Conservation (phyloP, 2,797 vertebrate species). For the Steatocranus sp. region DNA sequence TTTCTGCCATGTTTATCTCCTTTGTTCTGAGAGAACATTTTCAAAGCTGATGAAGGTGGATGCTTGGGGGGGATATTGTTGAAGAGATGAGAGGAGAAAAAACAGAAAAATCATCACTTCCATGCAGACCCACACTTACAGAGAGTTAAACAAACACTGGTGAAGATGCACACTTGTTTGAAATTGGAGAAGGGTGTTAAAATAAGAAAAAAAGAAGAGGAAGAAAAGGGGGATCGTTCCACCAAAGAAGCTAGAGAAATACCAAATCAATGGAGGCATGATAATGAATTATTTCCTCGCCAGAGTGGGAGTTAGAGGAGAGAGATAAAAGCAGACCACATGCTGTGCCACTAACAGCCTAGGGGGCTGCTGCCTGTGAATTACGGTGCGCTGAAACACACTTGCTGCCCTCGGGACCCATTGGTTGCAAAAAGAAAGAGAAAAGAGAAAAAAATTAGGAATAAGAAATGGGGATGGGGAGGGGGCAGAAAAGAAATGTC, state of each 20-base stretch:
- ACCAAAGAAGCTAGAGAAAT: constrained; percentile 32
- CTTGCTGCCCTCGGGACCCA: constrained; percentile 45
- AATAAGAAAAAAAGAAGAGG: neutral
- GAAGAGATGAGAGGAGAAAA: constrained; percentile 33
- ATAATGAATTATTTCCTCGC: constrained; percentile 67
- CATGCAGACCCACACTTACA: neutral
- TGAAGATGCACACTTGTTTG: constrained; percentile 29
- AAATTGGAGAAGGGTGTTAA: constrained; percentile 33
- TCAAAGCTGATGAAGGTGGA: constrained; percentile 49
- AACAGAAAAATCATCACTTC: neutral
- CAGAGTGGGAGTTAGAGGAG: constrained; percentile 52
- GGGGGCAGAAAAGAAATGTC: constrained; percentile 13
- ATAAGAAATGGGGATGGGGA: constrained; percentile 4
- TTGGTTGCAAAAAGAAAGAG: constrained; percentile 30
- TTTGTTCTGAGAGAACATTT: constrained; percentile 43
- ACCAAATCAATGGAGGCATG: constrained; percentile 59
- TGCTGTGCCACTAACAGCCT: constrained; percentile 61
- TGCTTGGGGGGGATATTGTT: constrained; percentile 41
- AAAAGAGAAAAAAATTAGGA: constrained; percentile 4
- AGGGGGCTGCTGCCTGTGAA: constrained; percentile 49
- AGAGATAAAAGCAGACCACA: constrained; percentile 73
- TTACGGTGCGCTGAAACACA: constrained; percentile 46
- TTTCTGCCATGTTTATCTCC: constrained; percentile 26
- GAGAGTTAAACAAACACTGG: neutral
- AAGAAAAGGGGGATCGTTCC: constrained; percentile 4